Evolutionary conservation across 2,797 vertebrate genomes (phyloP).

Genomic region (Pantherophis vulpinus): DNA sequence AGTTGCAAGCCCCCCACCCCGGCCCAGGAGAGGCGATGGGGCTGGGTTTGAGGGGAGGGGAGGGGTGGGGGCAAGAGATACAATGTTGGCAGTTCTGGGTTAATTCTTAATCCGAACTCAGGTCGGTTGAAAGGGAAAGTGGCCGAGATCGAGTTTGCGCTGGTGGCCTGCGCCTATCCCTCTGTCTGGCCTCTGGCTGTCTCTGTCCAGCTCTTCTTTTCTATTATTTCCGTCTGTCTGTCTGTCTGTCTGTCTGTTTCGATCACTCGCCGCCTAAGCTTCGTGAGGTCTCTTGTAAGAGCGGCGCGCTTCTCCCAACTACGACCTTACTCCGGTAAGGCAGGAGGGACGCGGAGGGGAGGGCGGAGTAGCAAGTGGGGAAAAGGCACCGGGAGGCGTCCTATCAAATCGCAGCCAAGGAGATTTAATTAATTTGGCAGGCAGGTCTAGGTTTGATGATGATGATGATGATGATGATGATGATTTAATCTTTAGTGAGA

Average conservation of each 20-base stretch:
- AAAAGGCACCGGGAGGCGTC: background rate
- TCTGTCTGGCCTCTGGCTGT: background rate
- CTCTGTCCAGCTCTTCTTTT: too few species aligned
- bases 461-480: too few species aligned
- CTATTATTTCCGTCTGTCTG: too few species aligned
- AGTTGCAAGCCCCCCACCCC: background rate
- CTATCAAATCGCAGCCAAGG: background rate
- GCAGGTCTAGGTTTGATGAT: background rate
- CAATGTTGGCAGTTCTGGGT: background rate
- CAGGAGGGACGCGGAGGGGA: background rate
- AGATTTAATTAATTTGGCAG: background rate
- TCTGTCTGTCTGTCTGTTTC: background rate
- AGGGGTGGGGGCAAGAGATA: too few species aligned
- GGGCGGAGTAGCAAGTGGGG: background rate
- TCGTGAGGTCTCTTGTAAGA: background rate
- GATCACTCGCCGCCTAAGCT: background rate
- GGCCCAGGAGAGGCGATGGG: background rate
- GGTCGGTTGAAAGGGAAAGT: too few species aligned
- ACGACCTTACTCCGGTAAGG: background rate
- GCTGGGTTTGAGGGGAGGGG: background rate
- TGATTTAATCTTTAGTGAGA: too few species aligned
- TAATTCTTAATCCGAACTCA: slow-evolving; percentile 43
- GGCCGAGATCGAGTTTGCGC: background rate
- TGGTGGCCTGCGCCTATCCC: too few species aligned
- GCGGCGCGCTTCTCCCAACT: background rate